phyloP scores from a whole-genome alignment of 2,113 vertebrate genomes.

The Chlamydotis undulata region DNA sequence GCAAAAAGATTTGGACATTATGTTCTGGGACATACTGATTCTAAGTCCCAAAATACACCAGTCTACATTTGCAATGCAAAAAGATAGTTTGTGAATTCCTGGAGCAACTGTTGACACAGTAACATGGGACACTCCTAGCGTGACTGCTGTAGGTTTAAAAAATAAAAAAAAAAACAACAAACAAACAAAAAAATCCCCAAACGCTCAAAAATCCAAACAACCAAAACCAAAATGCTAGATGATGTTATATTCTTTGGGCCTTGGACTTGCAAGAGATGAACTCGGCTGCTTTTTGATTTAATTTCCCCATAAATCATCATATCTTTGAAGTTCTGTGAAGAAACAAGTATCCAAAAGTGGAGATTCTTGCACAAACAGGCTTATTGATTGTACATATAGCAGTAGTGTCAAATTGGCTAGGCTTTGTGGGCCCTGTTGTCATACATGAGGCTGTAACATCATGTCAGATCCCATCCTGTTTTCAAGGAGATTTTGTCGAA shows the following conservation, averaged over 20 bases:
- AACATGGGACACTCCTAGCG: not conserved
- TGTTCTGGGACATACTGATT: not conserved
- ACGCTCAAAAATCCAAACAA: not conserved
- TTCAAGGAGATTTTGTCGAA: not conserved
- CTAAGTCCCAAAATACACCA: not conserved
- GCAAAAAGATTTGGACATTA: not conserved
- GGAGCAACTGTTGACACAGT: not conserved
- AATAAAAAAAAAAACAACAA: no score
- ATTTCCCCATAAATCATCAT: not conserved
- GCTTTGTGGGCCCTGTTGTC: not conserved
- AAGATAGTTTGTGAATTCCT: not conserved
- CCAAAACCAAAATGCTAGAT: not conserved
- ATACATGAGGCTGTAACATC: not conserved
- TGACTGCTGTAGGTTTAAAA: not conserved
- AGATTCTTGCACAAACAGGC: not conserved
- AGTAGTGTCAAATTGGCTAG: not conserved
- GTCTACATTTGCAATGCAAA: not conserved
- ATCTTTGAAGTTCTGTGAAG: not conserved
- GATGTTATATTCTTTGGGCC: not conserved
- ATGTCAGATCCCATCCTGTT: not conserved
- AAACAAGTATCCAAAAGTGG: not conserved
- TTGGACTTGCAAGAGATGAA: not conserved
- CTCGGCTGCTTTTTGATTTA: accelerated
- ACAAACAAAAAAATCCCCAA: no score
- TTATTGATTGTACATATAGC: not conserved